Percentiles rank a stretch among this genome's conserved stretches.
phyloP scores from a whole-genome alignment of 2,888 invertebrate genomes.

The Amblyjoppa fuscipennis region DNA sequence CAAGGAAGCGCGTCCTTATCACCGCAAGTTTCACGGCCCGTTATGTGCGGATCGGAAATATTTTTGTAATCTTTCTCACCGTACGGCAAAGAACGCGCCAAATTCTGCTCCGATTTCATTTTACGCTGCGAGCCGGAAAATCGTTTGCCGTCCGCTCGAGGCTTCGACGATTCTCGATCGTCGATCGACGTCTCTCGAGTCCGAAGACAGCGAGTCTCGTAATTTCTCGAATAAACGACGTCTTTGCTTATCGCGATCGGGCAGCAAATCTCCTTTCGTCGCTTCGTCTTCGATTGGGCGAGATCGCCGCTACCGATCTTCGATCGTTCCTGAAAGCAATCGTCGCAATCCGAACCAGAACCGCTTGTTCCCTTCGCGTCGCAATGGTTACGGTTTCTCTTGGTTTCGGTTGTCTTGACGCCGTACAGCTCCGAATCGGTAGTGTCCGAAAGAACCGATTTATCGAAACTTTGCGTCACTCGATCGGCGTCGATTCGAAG shows the following conservation, averaged over 20 bases:
- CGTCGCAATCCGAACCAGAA: constrained; percentile 61
- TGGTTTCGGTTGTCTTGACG: constrained; percentile 16
- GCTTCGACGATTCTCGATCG: constrained; percentile 20
- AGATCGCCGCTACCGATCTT: constrained; percentile 17
- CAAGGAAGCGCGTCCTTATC: constrained; percentile 53
- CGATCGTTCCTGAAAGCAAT: not conserved
- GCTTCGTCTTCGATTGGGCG: constrained; percentile 35
- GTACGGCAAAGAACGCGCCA: constrained; percentile 43
- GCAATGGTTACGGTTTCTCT: not conserved
- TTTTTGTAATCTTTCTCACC: constrained; percentile 64
- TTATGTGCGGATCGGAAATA: constrained; percentile 72
- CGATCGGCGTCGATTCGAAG: not conserved
- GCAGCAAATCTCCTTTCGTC: constrained; percentile 27
- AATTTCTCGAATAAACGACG: constrained; percentile 28
- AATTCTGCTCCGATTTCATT: constrained; percentile 73
- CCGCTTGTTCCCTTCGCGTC: constrained; percentile 55
- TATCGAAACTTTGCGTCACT: constrained; percentile 20
- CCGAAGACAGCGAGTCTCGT: not conserved
- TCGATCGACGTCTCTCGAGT: constrained; percentile 45
- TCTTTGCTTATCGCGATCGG: constrained; percentile 27
- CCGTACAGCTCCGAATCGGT: constrained; percentile 61
- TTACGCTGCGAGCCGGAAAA: constrained; percentile 20
- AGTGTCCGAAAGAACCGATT: constrained; percentile 50
- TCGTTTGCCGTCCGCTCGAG: not conserved
- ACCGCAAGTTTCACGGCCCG: constrained; percentile 45